Evolutionary conservation across 2,888 invertebrate genomes (phyloP).

Genomic region (Seira musarum): DNA sequence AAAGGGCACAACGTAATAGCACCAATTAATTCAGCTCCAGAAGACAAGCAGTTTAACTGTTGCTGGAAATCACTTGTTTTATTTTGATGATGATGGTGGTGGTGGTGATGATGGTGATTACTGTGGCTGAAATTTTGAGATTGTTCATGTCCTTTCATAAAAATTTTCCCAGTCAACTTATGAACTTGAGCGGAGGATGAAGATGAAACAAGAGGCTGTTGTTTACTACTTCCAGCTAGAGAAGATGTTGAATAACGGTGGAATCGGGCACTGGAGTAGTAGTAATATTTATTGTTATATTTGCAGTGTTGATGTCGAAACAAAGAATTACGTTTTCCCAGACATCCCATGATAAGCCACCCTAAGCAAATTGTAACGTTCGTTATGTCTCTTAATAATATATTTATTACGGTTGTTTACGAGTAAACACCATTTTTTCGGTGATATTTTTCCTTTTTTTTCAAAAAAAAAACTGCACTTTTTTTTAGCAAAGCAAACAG

Average conservation of each 20-base stretch:
- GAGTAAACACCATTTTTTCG: no score
- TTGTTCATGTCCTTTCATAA: no score
- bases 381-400: no score
- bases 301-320: conserved; percentile 39
- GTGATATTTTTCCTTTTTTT: no score
- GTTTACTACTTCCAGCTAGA: conserved; percentile 4
- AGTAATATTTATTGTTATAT: conserved; percentile 31
- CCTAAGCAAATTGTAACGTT: no score
- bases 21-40: conserved; percentile 33
- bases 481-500: no score
- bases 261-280: conserved; percentile 30
- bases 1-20: conserved; percentile 23
- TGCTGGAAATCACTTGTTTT: conserved; percentile 37
- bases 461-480: no score
- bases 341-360: conserved; percentile 56
- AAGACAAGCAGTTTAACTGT: no score
- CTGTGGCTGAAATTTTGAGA: no score
- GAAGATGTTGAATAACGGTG: not conserved
- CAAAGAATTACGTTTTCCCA: conserved; percentile 23
- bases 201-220: conserved; percentile 19
- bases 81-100: no score
- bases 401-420: no score
- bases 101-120: no score
- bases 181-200: conserved; percentile 13
- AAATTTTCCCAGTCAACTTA: conserved; percentile 34